Percentiles rank a stretch among this genome's conserved stretches.
Evolutionary conservation across 2,888 invertebrate species (phyloP).

Genomic region (Hirtodrosophila alboralis): DNA sequence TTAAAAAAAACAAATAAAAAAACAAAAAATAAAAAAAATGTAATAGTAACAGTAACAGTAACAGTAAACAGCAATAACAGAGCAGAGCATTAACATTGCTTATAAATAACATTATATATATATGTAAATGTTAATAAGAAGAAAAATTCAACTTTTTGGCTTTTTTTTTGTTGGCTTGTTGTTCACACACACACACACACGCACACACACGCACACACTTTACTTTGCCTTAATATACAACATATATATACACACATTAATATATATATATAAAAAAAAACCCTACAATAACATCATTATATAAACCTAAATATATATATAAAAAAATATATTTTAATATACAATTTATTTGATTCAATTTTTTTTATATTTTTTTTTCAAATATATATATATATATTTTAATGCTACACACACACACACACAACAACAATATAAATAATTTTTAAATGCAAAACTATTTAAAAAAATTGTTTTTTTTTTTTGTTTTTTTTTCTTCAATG

Average conservation of each 20-base stretch:
- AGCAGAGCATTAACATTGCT: constrained; percentile 8
- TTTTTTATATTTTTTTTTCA: neutral
- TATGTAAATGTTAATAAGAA: too few species aligned
- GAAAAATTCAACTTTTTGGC: constrained; percentile 18
- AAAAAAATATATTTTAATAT: constrained; percentile 6
- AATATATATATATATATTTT: neutral
- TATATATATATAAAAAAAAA: constrained; percentile 2
- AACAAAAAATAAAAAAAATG: too few species aligned
- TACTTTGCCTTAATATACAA: constrained; percentile 38
- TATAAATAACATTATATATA: too few species aligned
- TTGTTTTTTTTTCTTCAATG: too few species aligned
- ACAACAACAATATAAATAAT: constrained; percentile 9
- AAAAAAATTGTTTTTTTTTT: constrained; percentile 50
- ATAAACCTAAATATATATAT: constrained; percentile 25
- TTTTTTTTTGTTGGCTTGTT: constrained; percentile 39
- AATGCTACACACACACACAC: neutral
- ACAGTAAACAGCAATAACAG: constrained; percentile 5
- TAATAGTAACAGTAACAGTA: constrained; percentile 25
- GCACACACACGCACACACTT: constrained; percentile 14
- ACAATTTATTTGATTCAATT: too few species aligned
- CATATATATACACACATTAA: constrained; percentile 8
- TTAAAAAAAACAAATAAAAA: too few species aligned
- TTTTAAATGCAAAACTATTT: constrained; percentile 39
- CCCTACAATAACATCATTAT: constrained; percentile 9
- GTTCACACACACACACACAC: constrained; percentile 31